Conservation (phyloP, 1,140 invertebrate species). For the Papilio aristodemus region DNA sequence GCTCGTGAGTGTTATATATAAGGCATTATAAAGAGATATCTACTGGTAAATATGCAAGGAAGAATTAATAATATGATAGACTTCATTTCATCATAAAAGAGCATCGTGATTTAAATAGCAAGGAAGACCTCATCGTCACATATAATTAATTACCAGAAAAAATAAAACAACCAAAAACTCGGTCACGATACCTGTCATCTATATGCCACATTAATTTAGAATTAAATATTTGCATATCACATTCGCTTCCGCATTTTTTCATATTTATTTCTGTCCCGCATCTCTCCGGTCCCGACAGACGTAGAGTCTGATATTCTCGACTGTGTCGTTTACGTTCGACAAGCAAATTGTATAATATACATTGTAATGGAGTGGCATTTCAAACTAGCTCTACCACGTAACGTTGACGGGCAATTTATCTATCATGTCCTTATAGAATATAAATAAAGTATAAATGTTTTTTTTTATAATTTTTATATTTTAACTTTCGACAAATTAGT, state of each 20-base stretch:
- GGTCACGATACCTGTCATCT: slow-evolving; percentile 16
- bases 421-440: neutral
- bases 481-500: neutral
- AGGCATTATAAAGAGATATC: no score
- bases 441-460: neutral
- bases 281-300: neutral
- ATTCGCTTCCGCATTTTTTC: slow-evolving; percentile 28
- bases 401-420: slow-evolving; percentile 9
- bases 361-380: slow-evolving; percentile 19
- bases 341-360: slow-evolving; percentile 21
- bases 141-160: neutral
- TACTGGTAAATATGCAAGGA: no score
- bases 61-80: neutral
- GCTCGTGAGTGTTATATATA: neutral
- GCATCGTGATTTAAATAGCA: no score
- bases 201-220: slow-evolving; percentile 21
- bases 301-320: neutral
- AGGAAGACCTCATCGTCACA: no score
- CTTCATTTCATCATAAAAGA: no score
- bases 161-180: neutral
- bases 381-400: slow-evolving; percentile 5
- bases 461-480: neutral
- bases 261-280: slow-evolving; percentile 27
- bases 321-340: slow-evolving; percentile 25
- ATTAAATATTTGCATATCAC: slow-evolving; percentile 28